Evolutionary conservation across 2,113 vertebrate genomes (phyloP), one percentile per base, ranked within the genome.

Genomic region (Microcebus griseorufus): DNA sequence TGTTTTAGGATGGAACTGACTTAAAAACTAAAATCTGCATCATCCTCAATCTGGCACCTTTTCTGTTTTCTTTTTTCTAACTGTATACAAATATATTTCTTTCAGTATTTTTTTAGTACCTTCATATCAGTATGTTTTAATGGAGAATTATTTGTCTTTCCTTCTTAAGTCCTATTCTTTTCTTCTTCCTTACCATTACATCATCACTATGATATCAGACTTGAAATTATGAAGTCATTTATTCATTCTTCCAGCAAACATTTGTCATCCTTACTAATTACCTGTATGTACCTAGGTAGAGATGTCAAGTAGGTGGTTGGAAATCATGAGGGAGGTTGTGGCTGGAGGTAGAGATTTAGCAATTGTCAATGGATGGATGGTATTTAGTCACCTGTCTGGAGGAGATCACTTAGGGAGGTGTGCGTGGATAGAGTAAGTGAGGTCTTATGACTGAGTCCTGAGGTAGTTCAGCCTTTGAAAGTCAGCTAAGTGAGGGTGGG

Each of bases 201-300:
- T 72, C 32, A 84, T 62, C 39, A 86, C 16, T 37, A 1, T 8
- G 23, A 32, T 69, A 58, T 58, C 62, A 65, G 37, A 51, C 22
- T 72, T 62, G 34, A 82, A 58, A 88, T 76, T 32, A 17, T 90
- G 73, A 96, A 58, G 60, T 87, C 69, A 51, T 76, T 86, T 86
- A 64, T 91, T 81, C 37, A 51, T 95, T 88, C 64, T 84, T 97
- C 55, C 5, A 92, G 79, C 25, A 94, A 60, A 51, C 48, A 55
- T 91, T 60, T 95, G 39, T 86, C 84, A 51, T 87, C 17, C 67
- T 39, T 80, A 85, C n/a, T 60, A 89, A 88, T 80, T 79, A 69
- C 32, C 18, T 91, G 14, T 37, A 37, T 93, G 8, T 23, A 12
- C 80, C 48, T 88, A 34, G 60, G 34, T 91, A 42, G 78, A 88